Evolutionary conservation across 2,888 invertebrate species (phyloP).

Genomic region (Blomia tropicalis): DNA sequence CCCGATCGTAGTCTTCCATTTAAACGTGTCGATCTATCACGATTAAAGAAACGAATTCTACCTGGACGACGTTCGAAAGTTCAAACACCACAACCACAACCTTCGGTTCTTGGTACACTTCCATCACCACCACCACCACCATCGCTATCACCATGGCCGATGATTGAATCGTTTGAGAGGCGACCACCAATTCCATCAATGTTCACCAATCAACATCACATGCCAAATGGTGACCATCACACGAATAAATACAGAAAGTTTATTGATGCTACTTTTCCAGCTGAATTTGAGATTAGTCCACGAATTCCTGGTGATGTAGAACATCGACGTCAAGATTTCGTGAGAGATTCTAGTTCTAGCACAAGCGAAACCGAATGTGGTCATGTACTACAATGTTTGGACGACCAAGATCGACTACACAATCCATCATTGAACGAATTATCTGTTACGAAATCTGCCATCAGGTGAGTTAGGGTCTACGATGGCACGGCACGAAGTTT

Average conservation of each 20-base stretch:
- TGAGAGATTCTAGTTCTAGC: neutral
- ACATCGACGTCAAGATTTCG: neutral
- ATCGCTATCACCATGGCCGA: too few relatives aligned
- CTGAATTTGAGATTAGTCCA: neutral
- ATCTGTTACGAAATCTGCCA: neutral
- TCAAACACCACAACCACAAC: neutral
- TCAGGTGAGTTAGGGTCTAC: slow-evolving; percentile 12
- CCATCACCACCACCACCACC: neutral
- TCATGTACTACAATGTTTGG: neutral
- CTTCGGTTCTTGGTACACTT: neutral
- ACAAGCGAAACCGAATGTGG: neutral
- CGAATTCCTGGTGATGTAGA: neutral
- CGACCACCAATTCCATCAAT: neutral
- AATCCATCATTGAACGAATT: slow-evolving; percentile 1
- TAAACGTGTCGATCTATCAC: neutral
- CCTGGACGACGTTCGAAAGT: neutral
- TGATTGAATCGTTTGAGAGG: too few relatives aligned
- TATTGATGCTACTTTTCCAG: neutral
- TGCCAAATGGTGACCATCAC: neutral
- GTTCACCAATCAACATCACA: neutral
- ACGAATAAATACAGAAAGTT: neutral
- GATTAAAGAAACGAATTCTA: slow-evolving; percentile 2
- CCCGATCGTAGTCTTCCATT: neutral
- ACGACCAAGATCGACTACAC: neutral
- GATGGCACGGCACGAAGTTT: too few relatives aligned